phyloP scores from a whole-genome alignment of 2,797 vertebrate species.

The Muscicapa comitata region DNA sequence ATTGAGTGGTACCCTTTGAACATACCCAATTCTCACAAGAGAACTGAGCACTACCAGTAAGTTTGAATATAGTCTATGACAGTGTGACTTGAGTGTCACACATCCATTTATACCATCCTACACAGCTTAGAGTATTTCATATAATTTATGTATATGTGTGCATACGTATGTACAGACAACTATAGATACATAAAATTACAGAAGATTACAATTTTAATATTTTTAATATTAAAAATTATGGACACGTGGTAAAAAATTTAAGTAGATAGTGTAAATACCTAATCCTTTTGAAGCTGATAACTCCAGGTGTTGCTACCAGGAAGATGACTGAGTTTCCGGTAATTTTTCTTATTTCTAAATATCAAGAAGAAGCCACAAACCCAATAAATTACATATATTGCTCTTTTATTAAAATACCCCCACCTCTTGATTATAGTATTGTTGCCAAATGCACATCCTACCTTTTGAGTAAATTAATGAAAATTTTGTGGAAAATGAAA shows the following conservation, averaged over 20 bases:
- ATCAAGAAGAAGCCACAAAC: background rate
- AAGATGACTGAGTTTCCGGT: background rate
- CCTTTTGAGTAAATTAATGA: background rate
- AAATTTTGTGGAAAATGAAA: background rate
- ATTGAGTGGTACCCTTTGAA: background rate
- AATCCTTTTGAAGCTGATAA: background rate
- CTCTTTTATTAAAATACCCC: background rate
- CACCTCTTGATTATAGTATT: background rate
- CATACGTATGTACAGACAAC: background rate
- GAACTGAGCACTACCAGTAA: background rate
- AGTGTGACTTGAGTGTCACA: background rate
- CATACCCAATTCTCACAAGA: background rate
- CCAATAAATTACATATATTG: background rate
- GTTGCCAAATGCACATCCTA: background rate
- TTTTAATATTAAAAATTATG: background rate
- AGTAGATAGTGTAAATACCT: background rate
- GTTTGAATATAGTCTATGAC: background rate
- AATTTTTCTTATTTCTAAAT: background rate
- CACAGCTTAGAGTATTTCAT: background rate
- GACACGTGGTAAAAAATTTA: background rate
- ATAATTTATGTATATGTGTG: background rate
- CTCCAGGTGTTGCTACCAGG: background rate
- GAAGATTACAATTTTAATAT: background rate
- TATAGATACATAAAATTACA: background rate
- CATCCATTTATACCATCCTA: background rate